Evolutionary conservation across 2,888 invertebrate genomes (phyloP), one percentile per base, ranked within the genome.

Genomic region (Trachelus tabidus): DNA sequence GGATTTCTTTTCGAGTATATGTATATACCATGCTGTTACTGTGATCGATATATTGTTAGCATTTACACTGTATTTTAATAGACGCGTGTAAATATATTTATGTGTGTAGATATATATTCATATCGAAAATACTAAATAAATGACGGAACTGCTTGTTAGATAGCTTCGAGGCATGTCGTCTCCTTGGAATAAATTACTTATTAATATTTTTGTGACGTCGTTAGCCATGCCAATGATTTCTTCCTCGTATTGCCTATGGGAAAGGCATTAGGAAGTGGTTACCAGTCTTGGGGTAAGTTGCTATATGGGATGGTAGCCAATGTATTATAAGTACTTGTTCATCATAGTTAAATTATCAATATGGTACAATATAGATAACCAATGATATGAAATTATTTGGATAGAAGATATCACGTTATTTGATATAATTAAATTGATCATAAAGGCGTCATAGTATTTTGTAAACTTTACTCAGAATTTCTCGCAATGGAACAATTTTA

Each of bases 131-230:
- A 71, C 71, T 15, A 34, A 34, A 12, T 31, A 33, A 34, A 71
- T 71, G 12, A 34, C 71, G 71, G 71, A 71, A 71, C 71, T 71
- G 12, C 33, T 34, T 34, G 12, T 31, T 71, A 9, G 71, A 71
- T 30, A 23, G 71, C 71, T 71, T 34, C 12, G 71, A 71, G 71
- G 71, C 71, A 71, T 34, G 31, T 71, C 31, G 33, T 71, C 12
- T 71, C 71, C 71, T 71, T 71, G 71, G 71, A 30, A 71, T 71
- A 71, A 71, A 31, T 71, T 71, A 30, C 33, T 31, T 31, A 71
- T 31, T 31, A 69, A n/a, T 69, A 31, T 71, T 71, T 71, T 31
- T 34, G 71, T 71, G 71, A 71, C 71, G 71, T 31, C 12, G 71
- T 23, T 3, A 71, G 71, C 33, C 71, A 34, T 33, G 71, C 15